Conservation (phyloP, 2,888 invertebrate genomes). For the Pammene fasciana region DNA sequence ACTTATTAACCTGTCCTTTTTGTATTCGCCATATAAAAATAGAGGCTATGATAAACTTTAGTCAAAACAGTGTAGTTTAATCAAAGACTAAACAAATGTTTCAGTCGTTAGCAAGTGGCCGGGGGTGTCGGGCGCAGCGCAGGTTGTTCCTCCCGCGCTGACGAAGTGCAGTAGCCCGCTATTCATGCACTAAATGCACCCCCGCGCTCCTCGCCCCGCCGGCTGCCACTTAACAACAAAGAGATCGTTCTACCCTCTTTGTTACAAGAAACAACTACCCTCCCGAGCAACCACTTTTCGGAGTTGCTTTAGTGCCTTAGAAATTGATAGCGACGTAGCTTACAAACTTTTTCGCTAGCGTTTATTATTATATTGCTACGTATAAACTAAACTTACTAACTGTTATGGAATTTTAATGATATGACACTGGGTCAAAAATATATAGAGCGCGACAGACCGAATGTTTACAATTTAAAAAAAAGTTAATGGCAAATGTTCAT, state of each 20-base stretch:
- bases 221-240: constrained; percentile 80
- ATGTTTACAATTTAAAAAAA: no score
- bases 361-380: constrained; percentile 15
- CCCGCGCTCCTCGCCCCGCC: constrained; percentile 60
- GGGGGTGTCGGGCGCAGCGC: constrained; percentile 65
- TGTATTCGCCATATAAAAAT: not conserved
- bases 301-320: constrained; percentile 63
- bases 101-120: constrained; percentile 35
- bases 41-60: not conserved
- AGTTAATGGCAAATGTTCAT: no score
- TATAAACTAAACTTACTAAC: no score
- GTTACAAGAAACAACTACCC: constrained; percentile 78
- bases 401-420: not conserved
- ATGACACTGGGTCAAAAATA: not conserved
- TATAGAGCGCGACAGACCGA: no score
- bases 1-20: not conserved
- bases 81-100: constrained; percentile 17
- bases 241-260: constrained; percentile 80
- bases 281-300: constrained; percentile 70
- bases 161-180: constrained; percentile 81
- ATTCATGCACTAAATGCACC: constrained; percentile 78
- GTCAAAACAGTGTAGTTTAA: constrained; percentile 7
- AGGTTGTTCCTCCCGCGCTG: constrained; percentile 79
- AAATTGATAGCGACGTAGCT: constrained; percentile 58
- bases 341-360: constrained; percentile 36